Evolutionary conservation across 2,888 invertebrate genomes (phyloP), one percentile per base, ranked within the genome.

Genomic region (Limenitis camilla): DNA sequence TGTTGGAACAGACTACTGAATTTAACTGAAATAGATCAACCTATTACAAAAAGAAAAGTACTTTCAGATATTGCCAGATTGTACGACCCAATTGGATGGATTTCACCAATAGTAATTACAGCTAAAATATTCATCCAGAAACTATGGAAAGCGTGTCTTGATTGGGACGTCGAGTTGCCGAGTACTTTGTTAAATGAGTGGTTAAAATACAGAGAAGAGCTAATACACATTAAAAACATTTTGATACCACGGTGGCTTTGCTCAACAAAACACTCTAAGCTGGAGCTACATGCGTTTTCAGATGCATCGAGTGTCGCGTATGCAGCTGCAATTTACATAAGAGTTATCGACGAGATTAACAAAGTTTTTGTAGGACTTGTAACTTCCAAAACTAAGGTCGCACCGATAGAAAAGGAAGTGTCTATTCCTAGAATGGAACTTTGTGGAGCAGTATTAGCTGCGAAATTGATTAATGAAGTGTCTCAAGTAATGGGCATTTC

Each of bases 41-140:
- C n/a, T n/a, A 66, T 5, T 67, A 64, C 64, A 2, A 67, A 67
- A 40, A 48, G 66, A 27, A 35, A 53, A 10, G 53, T 66, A 0
- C 30, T 65, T 3, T 61, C 64, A 1, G 61, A 63, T 11, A 58
- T 67, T n/a, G 62, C 65, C 0, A 56, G 53, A 44, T 27, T 68
- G 4, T 66, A 63, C 27, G 66, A 68, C 45, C 66, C 64, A 0
- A 40, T 68, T 4, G 65, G 65, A 2, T 66, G 65, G 65, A 57
- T 65, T 6, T 61, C 66, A 4, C 52, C 59, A n/a, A 53, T 58
- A 7, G 50, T 62, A 28, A 42, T 61, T 30, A 39, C 8, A 7
- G 59, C 53, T 1, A 65, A 65, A 32, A 50, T 61, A 33, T 51
- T 59, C 11, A 61, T 63, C 1, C 60, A 62, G 42, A 63, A 58